Conservation (phyloP, 1,140 invertebrate species). For the Caenorhabditis brenneri region DNA sequence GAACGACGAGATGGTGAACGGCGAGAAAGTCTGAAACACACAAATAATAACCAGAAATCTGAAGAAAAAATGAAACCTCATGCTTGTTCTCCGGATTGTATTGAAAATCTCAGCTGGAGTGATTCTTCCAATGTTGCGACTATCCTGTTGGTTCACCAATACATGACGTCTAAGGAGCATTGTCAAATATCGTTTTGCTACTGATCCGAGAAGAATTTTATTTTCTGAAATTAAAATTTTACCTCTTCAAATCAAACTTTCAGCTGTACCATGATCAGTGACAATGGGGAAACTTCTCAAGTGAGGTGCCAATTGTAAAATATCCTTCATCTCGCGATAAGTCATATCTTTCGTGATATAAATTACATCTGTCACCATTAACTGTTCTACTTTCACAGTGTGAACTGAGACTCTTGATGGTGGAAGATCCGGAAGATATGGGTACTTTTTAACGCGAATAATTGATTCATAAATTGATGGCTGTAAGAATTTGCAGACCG, state of each 20-base stretch:
- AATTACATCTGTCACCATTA: constrained; percentile 69
- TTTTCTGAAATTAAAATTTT: constrained; percentile 68
- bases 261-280: constrained; percentile 68
- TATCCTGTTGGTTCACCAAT: constrained; percentile 47
- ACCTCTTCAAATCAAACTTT: neutral
- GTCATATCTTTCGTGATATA: constrained; percentile 69
- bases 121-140: constrained; percentile 21
- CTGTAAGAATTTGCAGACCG: constrained; percentile 86
- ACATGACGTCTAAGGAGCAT: constrained; percentile 53
- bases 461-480: constrained; percentile 81
- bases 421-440: constrained; percentile 81
- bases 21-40: constrained; percentile 42
- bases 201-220: constrained; percentile 73
- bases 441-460: constrained; percentile 90
- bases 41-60: neutral
- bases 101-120: constrained; percentile 57
- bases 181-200: constrained; percentile 72
- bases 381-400: constrained; percentile 68
- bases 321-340: constrained; percentile 66
- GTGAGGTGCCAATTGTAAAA: constrained; percentile 66
- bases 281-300: constrained; percentile 67
- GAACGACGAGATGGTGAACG: constrained; percentile 36
- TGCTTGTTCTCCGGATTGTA: constrained; percentile 50
- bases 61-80: constrained; percentile 33
- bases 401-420: constrained; percentile 68